phyloP scores from a whole-genome alignment of 2,113 vertebrate species.

The Phalacrocorax brasilianus region DNA sequence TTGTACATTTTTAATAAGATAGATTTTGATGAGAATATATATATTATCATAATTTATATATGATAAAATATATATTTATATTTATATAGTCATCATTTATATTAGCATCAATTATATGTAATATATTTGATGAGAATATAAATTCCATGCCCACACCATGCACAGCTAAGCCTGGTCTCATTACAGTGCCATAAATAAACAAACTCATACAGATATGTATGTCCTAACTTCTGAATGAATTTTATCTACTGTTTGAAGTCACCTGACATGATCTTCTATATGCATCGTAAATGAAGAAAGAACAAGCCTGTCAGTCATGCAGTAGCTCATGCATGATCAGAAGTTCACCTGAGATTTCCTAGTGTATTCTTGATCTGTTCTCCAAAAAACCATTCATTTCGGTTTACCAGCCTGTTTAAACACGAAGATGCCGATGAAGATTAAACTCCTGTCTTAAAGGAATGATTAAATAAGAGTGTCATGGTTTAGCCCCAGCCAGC shows the following conservation, averaged over 20 bases:
- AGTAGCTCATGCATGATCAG: not conserved
- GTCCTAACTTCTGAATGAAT: not conserved
- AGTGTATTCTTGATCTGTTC: not conserved
- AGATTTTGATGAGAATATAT: not conserved
- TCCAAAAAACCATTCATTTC: not conserved
- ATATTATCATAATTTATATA: too few relatives aligned
- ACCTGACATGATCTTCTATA: not conserved
- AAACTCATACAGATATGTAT: not conserved
- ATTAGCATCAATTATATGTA: too few relatives aligned
- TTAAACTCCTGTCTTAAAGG: not conserved
- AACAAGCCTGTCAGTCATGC: not conserved
- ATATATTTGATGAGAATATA: not conserved
- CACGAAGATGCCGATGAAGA: not conserved
- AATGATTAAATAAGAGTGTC: not conserved
- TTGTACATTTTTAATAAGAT: not conserved
- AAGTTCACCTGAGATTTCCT: not conserved
- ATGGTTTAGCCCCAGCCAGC: too few relatives aligned
- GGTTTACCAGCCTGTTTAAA: not conserved
- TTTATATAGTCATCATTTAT: too few relatives aligned
- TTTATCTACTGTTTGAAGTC: not conserved
- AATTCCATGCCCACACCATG: not conserved
- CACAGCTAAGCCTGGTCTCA: not conserved
- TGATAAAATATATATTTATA: too few relatives aligned
- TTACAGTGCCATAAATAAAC: not conserved
- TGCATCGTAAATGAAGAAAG: constrained; percentile 24